These are phyloP conservation scores for Ichneumoninae sp. DNA, from an alignment of 2,888 invertebrate species.

Conservation along the genomic window DNA sequence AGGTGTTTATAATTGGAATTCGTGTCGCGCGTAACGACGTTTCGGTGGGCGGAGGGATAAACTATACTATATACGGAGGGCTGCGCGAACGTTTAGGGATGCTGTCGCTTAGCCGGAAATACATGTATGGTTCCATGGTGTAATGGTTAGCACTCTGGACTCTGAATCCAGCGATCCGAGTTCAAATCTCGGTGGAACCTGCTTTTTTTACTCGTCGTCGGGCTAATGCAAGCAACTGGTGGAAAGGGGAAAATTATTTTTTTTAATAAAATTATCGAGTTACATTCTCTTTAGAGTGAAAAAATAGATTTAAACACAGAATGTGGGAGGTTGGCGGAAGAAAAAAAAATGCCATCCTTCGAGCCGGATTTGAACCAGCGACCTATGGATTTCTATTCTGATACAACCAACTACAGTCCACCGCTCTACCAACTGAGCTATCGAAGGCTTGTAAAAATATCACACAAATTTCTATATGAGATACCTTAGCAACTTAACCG, in stretches of 20 bases:
- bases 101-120: constrained; percentile 8
- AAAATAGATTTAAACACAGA: neutral
- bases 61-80: neutral
- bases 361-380: constrained; percentile 84
- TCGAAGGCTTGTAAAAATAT: constrained; percentile 70
- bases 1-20: constrained; percentile 72
- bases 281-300: neutral
- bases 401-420: constrained; percentile 81
- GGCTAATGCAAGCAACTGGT: too few species aligned
- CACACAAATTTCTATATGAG: neutral
- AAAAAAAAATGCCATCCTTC: constrained; percentile 78
- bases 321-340: neutral
- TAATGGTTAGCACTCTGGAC: constrained; percentile 91
- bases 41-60: constrained; percentile 43
- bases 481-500: neutral
- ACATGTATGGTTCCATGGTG: constrained; percentile 86
- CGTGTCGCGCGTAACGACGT: constrained; percentile 68
- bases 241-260: neutral
- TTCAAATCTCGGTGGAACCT: constrained; percentile 92
- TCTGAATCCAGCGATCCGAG: constrained; percentile 92
- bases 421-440: constrained; percentile 85
- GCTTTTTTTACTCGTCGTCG: constrained; percentile 84
- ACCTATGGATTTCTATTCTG: constrained; percentile 81
- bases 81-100: constrained; percentile 11
- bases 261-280: neutral